These are phyloP conservation scores for Sparidentex hasta DNA, from an alignment of 2,797 vertebrate genomes.

Conservation along the genomic window DNA sequence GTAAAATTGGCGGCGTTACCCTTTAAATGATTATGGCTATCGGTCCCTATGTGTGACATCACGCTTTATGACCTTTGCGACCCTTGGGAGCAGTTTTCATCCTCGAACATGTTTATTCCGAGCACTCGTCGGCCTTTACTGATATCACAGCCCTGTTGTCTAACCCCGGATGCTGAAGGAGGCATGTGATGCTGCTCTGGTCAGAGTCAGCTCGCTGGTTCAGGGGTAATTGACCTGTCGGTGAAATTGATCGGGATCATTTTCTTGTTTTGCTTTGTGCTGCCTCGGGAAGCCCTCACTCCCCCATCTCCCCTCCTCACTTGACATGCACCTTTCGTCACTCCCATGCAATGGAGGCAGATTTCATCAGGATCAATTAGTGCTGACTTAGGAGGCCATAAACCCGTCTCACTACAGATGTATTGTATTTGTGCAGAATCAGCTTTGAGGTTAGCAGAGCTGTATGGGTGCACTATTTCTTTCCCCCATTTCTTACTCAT, in stretches of 20 bases:
- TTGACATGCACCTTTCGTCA: slow-evolving; percentile 2
- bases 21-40: neutral
- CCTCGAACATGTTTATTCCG: neutral
- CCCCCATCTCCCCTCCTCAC: neutral
- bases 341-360: slow-evolving; percentile 1
- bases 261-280: slow-evolving; percentile 54
- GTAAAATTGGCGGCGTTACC: too few relatives aligned
- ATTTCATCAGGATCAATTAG: slow-evolving; percentile 14
- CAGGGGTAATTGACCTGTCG: slow-evolving; percentile 52
- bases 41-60: neutral
- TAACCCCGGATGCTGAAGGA: neutral
- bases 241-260: slow-evolving; percentile 38
- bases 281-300: slow-evolving; percentile 5
- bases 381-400: neutral
- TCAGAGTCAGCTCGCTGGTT: slow-evolving; percentile 50
- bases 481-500: too few relatives aligned
- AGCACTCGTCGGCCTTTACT: neutral
- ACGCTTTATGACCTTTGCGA: too few relatives aligned
- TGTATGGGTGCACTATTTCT: neutral
- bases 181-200: slow-evolving; percentile 12
- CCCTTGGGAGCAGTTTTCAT: too few relatives aligned
- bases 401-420: neutral
- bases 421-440: neutral
- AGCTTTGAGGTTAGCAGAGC: neutral
- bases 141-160: neutral